Base-by-base conservation (phyloP, 1,140 invertebrate genomes). In the Meteorus sp. region DNA sequence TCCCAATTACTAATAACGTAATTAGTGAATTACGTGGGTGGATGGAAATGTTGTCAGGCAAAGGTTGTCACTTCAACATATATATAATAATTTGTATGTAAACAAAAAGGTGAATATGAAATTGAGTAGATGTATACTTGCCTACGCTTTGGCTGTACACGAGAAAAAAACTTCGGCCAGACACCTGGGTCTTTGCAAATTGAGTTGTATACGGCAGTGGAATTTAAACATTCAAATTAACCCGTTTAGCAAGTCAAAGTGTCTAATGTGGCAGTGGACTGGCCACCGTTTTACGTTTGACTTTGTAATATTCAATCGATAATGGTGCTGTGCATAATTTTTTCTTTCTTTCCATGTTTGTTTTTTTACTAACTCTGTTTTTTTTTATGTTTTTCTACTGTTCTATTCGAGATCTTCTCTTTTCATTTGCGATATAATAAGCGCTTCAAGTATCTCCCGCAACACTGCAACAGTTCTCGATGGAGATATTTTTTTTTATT, bases 171-270 rank as follows among this genome's bases (percentile, higher is more conserved):
- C 75, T 70, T 75, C 75, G 73, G 73, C 70, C 61, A 70, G 69
- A 69, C 65, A 59, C 64, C n/a, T 56, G 66, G 70, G 64, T 73
- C 70, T 64, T 72, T 54, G 69, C 69, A 77, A 76, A 77, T 78
- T 74, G 71, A 78, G 74, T 76, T 74, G 72, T 68, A 39, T 33
- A 70, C 70, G 60, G 62, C 56, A 57, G 51, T 56, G 61, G 72
- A 79, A 78, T 78, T 76, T 74, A 75, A 77, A 76, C 70, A 77
- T 78, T 78, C 67, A 76, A 79, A 76, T 78, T 77, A 78, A 75
- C 73, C 68, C 68, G 64, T 72, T 78, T 77, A 75, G 69, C 72
- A 77, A 78, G 74, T 76, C 70, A 74, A 76, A 75, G 66, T 67
- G 62, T 67, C 59, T 73, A 74, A 74, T 75, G 65, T 71, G 65